phyloP scores from a whole-genome alignment of 2,797 vertebrate genomes.

The Yasuhikotakia modesta region DNA sequence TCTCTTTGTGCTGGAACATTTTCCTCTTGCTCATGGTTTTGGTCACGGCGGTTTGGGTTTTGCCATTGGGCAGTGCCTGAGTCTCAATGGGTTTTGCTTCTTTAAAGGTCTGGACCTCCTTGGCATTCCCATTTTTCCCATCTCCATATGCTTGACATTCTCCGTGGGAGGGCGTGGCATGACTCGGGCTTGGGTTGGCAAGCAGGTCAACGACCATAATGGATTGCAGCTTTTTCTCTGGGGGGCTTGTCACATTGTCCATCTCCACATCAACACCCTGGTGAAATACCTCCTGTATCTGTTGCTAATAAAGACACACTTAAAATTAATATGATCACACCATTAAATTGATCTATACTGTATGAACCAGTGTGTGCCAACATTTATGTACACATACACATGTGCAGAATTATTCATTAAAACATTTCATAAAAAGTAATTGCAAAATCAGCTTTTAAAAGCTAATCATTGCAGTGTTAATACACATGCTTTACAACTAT shows the following conservation, averaged over 20 bases:
- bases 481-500: not conserved
- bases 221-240: constrained; percentile 72
- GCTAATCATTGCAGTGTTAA: no score
- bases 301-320: constrained; percentile 71
- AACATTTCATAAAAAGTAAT: no score
- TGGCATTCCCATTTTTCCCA: constrained; percentile 86
- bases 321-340: not conserved
- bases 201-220: constrained; percentile 74
- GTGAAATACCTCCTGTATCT: constrained; percentile 85
- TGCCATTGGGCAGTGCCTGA: constrained; percentile 91
- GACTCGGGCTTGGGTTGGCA: constrained; percentile 44
- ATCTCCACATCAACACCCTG: constrained; percentile 85
- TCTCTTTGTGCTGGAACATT: constrained; percentile 97
- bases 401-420: not conserved
- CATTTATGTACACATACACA: not conserved
- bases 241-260: constrained; percentile 84
- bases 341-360: not conserved
- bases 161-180: constrained; percentile 27
- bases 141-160: constrained; percentile 63
- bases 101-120: constrained; percentile 75
- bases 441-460: no score
- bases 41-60: constrained; percentile 86
- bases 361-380: not conserved
- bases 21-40: constrained; percentile 93
- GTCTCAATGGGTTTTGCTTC: constrained; percentile 88